Percentiles rank a stretch among this genome's conserved stretches.
Evolutionary conservation across 2,113 vertebrate genomes (phyloP).

Genomic region (Tyto alba): DNA sequence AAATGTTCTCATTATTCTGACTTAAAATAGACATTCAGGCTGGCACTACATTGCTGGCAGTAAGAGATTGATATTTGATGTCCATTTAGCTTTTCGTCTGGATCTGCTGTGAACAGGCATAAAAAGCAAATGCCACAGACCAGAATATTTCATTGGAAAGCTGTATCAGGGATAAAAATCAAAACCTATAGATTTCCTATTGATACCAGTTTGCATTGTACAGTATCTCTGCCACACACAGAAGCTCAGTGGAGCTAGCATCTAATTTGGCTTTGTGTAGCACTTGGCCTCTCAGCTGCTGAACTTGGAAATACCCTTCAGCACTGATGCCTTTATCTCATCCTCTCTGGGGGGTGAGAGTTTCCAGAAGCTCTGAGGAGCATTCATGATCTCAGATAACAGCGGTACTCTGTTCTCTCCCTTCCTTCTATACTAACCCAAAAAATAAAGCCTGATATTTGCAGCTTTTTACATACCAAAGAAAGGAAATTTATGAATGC

Average conservation of each 20-base stretch:
- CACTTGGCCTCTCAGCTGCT: neutral
- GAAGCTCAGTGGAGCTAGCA: neutral
- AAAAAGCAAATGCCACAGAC: neutral
- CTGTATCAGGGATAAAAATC: neutral
- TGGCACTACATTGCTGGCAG: neutral
- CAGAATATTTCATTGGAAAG: neutral
- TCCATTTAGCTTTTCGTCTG: neutral
- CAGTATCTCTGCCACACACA: neutral
- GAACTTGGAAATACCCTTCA: neutral
- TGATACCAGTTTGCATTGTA: neutral
- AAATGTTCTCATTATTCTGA: constrained; percentile 5
- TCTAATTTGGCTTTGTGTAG: neutral
- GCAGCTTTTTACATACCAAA: neutral
- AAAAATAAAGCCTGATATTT: neutral
- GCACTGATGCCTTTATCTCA: neutral
- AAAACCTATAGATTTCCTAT: neutral
- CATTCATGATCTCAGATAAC: neutral
- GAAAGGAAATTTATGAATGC: neutral
- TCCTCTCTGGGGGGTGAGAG: neutral
- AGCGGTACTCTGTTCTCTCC: neutral
- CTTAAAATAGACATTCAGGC: neutral
- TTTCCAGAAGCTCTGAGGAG: neutral
- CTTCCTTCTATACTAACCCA: neutral
- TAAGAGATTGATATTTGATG: neutral
- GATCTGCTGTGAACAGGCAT: neutral